Conservation (phyloP, 35 echinoderm and acorn worm genomes). For the Heliocidaris tuberculata region DNA sequence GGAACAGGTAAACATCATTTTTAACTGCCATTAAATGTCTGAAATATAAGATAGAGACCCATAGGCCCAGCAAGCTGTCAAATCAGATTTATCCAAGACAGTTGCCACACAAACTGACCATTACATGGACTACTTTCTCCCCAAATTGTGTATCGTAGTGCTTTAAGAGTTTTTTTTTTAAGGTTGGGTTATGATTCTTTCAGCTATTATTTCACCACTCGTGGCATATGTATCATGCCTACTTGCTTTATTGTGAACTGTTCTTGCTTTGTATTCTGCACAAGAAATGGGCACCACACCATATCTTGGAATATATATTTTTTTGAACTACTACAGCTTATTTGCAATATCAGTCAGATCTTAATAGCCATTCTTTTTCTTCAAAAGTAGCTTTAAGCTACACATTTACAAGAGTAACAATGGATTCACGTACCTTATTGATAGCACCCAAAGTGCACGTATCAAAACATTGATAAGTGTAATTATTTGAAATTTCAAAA, state of each 20-base stretch:
- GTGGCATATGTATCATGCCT: not conserved
- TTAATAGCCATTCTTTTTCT: too few species aligned
- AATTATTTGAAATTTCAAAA: not conserved
- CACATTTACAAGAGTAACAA: too few species aligned
- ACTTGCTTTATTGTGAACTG: not conserved
- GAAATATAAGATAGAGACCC: not conserved
- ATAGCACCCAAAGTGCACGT: too few species aligned
- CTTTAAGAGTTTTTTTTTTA: not conserved
- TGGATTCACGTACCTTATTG: too few species aligned
- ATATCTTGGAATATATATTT: not conserved
- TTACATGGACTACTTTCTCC: not conserved
- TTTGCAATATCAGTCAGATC: too few species aligned
- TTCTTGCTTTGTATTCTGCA: not conserved
- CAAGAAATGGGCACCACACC: conserved; percentile 1
- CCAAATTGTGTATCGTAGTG: not conserved
- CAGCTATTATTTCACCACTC: not conserved
- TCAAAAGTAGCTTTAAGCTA: too few species aligned
- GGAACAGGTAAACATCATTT: not conserved
- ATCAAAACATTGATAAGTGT: not conserved
- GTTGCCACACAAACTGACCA: not conserved
- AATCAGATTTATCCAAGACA: not conserved
- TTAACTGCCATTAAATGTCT: not conserved
- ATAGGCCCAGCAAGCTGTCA: not conserved
- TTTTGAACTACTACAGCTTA: too few species aligned
- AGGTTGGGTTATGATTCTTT: not conserved